Evolutionary conservation across 92 coral and sea anemone genomes (phyloP).

Genomic region (Siderastrea radians): DNA sequence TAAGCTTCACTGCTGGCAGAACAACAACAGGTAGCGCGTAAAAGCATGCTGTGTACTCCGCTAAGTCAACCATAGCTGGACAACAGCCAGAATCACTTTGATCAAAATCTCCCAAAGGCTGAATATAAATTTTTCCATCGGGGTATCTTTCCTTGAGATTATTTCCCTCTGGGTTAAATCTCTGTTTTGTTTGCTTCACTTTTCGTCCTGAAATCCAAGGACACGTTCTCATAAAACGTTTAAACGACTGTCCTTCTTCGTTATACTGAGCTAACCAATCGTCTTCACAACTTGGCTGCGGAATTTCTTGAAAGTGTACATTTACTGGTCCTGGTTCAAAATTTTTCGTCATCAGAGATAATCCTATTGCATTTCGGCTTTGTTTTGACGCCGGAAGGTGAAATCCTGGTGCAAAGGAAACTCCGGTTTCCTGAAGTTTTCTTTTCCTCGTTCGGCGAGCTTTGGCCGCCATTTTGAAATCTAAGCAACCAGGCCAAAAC

Average conservation of each 20-base stretch:
- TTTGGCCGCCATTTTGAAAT: conserved; percentile 72
- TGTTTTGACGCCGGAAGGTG: conserved; percentile 60
- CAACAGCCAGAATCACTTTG: conserved; percentile 8
- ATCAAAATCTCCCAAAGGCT: conserved; percentile 78
- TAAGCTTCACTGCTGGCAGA: conserved; percentile 62
- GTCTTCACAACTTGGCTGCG: conserved; percentile 50
- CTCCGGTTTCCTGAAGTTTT: conserved; percentile 21
- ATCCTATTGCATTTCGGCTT: conserved; percentile 68
- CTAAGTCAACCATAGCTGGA: conserved; percentile 61
- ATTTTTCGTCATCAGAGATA: conserved; percentile 7
- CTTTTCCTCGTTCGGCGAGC: conserved; percentile 38
- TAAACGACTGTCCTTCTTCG: conserved; percentile 75
- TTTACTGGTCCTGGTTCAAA: conserved; percentile 48
- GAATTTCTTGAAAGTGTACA: conserved; percentile 54
- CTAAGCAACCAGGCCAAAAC: conserved; percentile 25
- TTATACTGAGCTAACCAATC: conserved; percentile 81
- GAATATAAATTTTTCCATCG: conserved; percentile 75
- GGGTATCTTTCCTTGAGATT: conserved; percentile 74
- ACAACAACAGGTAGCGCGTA: conserved; percentile 68
- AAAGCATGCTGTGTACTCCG: conserved; percentile 69
- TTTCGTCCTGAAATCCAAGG: conserved; percentile 78
- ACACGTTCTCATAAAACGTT: conserved; percentile 60
- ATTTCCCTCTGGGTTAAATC: conserved; percentile 55
- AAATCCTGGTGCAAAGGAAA: conserved; percentile 71
- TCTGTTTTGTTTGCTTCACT: conserved; percentile 48